Conservation (phyloP, 2,113 vertebrate species). For the Phoenicopterus ruber region DNA sequence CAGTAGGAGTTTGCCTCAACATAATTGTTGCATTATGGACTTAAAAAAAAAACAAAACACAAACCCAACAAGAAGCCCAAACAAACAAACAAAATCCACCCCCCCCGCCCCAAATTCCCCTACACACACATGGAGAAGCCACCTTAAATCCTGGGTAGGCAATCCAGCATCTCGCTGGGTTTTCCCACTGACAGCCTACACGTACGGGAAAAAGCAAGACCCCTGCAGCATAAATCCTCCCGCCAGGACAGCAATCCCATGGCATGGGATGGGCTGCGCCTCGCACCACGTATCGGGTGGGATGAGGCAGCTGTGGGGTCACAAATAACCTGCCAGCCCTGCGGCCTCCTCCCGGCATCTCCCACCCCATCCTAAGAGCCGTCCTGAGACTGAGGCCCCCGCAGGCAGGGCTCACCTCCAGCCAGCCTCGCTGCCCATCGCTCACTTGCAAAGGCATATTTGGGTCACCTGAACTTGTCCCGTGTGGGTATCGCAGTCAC, state of each 20-base stretch:
- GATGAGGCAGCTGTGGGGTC: neutral
- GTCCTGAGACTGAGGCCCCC: neutral
- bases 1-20: conserved; percentile 26
- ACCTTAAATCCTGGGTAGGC: neutral
- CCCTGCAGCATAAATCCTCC: neutral
- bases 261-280: neutral
- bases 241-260: neutral
- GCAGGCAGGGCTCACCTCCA: neutral
- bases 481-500: neutral
- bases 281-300: rapidly evolving
- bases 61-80: conserved; percentile 12
- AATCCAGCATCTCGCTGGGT: rapidly evolving
- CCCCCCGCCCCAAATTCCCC: neutral
- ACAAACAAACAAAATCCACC: conserved; percentile 6
- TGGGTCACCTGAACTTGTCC: neutral
- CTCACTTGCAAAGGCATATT: neutral
- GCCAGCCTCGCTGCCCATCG: rapidly evolving
- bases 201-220: neutral
- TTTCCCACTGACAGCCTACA: neutral
- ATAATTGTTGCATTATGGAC: conserved; percentile 20
- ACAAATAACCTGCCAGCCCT: neutral
- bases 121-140: neutral
- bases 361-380: neutral
- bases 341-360: neutral
- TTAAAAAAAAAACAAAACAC: neutral